phyloP scores from a whole-genome alignment of 1,140 invertebrate species.

The Planococcus citri region DNA sequence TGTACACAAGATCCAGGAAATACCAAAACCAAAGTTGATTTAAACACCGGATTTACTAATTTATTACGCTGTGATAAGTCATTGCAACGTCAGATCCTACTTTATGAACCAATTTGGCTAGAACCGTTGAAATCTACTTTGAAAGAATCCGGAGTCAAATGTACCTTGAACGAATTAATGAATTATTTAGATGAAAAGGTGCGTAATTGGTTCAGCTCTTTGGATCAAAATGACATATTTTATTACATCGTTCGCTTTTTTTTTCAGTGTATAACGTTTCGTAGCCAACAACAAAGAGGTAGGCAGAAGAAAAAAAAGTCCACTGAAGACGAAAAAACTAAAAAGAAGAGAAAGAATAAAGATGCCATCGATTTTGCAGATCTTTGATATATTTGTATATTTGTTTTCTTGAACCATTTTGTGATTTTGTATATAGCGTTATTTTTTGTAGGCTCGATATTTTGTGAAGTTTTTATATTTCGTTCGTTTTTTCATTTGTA shows the following conservation, averaged over 20 bases:
- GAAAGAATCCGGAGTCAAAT: slow-evolving; percentile 35
- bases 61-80: slow-evolving; percentile 32
- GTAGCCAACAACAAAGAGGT: slow-evolving; percentile 1
- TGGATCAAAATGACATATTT: neutral
- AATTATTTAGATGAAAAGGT: slow-evolving; percentile 40
- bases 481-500: too few relatives aligned
- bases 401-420: too few relatives aligned
- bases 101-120: slow-evolving; percentile 38
- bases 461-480: too few relatives aligned
- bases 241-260: neutral
- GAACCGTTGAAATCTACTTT: slow-evolving; percentile 33
- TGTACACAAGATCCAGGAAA: neutral
- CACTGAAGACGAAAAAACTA: too few relatives aligned
- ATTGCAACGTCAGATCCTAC: slow-evolving; percentile 35
- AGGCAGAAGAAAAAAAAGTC: neutral
- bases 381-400: too few relatives aligned
- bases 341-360: too few relatives aligned
- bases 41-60: slow-evolving; percentile 29
- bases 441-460: too few relatives aligned
- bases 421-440: too few relatives aligned
- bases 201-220: slow-evolving; percentile 3
- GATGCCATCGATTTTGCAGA: too few relatives aligned
- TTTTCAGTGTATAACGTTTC: slow-evolving; percentile 33
- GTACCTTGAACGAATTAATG: slow-evolving; percentile 34
- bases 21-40: neutral